phyloP scores from a whole-genome alignment of 2,888 invertebrate species.

The Podabrus alpinus region DNA sequence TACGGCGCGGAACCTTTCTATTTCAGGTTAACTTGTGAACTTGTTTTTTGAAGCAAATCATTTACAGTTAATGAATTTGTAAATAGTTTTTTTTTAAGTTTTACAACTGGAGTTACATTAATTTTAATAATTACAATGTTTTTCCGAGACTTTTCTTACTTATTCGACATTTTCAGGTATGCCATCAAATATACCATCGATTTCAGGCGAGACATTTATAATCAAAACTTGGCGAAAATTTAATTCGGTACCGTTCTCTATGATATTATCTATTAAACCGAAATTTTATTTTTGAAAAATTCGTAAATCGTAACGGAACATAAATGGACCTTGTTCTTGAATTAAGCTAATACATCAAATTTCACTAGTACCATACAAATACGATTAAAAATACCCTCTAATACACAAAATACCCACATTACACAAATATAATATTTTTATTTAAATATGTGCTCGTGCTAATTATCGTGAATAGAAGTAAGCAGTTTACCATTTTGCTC shows the following conservation, averaged over 20 bases:
- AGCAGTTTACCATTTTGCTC: background rate
- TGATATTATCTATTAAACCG: background rate
- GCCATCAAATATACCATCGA: background rate
- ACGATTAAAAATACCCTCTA: conserved; percentile 24
- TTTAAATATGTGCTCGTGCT: conserved; percentile 26
- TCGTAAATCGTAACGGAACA: background rate
- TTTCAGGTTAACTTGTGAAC: background rate
- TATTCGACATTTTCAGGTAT: background rate
- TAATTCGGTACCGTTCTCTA: background rate
- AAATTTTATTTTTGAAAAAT: background rate
- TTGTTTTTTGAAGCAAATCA: conserved; percentile 9
- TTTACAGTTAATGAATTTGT: conserved; percentile 16
- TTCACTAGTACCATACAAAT: conserved; percentile 23
- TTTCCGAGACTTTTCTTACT: background rate
- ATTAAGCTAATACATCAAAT: conserved; percentile 17
- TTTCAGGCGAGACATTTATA: background rate
- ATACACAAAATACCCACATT: conserved; percentile 25
- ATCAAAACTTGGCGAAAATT: background rate
- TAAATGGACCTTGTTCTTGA: conserved; percentile 5
- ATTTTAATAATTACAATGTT: conserved; percentile 8
- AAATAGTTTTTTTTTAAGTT: conserved; percentile 10
- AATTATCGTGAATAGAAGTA: conserved; percentile 22
- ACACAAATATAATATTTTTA: conserved; percentile 19
- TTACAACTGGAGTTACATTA: conserved; percentile 19
- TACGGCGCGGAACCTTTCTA: too few species aligned